These are phyloP conservation scores for Diabrotica balteata DNA, from an alignment of 2,888 invertebrate genomes.

Conservation along the genomic window DNA sequence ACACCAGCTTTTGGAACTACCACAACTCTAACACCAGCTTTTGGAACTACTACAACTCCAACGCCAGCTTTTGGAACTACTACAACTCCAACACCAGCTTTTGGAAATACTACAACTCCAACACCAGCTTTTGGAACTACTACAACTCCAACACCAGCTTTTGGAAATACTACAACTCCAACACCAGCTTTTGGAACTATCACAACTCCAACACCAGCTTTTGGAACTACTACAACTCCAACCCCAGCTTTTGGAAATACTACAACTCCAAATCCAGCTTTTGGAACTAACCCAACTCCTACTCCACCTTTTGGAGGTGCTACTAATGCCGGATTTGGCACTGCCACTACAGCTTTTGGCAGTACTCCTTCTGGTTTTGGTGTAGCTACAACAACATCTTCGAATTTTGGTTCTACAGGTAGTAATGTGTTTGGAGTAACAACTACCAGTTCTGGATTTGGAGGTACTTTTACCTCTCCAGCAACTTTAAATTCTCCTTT, in stretches of 20 bases:
- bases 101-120: background rate
- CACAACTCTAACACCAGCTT: constrained; percentile 5
- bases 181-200: constrained; percentile 20
- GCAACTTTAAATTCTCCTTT: constrained; percentile 12
- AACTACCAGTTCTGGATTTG: constrained; percentile 9
- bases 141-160: background rate
- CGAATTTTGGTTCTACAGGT: constrained; percentile 1
- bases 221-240: constrained; percentile 11
- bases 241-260: background rate
- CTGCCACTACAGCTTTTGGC: constrained; percentile 1
- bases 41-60: constrained; percentile 11
- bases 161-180: background rate
- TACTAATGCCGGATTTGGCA: background rate
- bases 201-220: constrained; percentile 16
- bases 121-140: constrained; percentile 18
- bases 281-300: constrained; percentile 2
- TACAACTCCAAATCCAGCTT: constrained; percentile 4
- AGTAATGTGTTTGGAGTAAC: constrained; percentile 10
- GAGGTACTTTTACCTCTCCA: constrained; percentile 3
- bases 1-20: background rate
- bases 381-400: background rate
- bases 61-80: constrained; percentile 18
- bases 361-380: constrained; percentile 1
- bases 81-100: background rate
- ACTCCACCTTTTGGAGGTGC: constrained; percentile 1